phyloP scores from a whole-genome alignment of 2,797 vertebrate species.

The Discoglossus pictus region DNA sequence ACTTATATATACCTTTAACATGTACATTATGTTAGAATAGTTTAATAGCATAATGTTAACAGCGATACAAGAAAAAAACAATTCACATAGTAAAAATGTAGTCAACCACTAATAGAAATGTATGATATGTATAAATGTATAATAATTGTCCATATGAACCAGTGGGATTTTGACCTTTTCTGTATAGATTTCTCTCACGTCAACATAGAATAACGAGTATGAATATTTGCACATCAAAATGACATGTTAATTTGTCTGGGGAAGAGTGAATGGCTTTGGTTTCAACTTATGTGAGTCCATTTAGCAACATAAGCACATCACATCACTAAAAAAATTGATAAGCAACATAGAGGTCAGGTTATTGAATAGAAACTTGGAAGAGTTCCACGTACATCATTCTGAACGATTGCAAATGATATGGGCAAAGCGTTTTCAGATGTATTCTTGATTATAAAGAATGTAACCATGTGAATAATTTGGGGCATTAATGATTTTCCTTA shows the following conservation, averaged over 20 bases:
- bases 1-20: no score
- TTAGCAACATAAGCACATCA: conserved; percentile 30
- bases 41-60: no score
- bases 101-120: no score
- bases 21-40: no score
- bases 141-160: no score
- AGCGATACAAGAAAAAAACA: no score
- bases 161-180: conserved; percentile 11
- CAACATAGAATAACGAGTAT: conserved; percentile 18
- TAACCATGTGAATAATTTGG: no score
- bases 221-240: conserved; percentile 42
- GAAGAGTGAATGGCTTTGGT: conserved; percentile 24
- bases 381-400: conserved; percentile 7
- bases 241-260: conserved; percentile 25
- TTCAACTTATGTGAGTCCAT: conserved; percentile 13
- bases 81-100: no score
- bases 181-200: conserved; percentile 17
- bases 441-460: no score
- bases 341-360: conserved; percentile 33
- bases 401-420: conserved; percentile 26
- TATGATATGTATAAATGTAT: no score
- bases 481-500: no score
- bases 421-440: not conserved
- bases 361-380: conserved; percentile 28
- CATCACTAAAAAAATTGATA: conserved; percentile 39